Evolutionary conservation across 2,888 invertebrate genomes (phyloP).

Genomic region (Cremastinae sp.): DNA sequence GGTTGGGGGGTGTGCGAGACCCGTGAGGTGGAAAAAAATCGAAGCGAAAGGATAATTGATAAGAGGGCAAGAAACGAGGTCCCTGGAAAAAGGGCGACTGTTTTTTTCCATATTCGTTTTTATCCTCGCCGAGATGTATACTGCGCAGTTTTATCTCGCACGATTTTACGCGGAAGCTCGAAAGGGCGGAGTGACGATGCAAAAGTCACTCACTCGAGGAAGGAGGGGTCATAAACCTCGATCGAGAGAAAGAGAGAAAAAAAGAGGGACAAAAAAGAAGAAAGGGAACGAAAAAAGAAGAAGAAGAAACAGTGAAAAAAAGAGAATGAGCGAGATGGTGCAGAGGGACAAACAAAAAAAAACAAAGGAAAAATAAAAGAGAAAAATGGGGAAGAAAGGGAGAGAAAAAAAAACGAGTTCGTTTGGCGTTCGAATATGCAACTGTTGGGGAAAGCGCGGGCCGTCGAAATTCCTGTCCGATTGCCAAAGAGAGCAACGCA

Average conservation of each 20-base stretch:
- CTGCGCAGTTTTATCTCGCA: neutral
- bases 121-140: neutral
- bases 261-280: slow-evolving; percentile 10
- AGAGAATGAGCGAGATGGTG: slow-evolving; percentile 23
- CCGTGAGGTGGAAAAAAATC: neutral
- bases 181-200: slow-evolving; percentile 1
- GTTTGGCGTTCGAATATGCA: slow-evolving; percentile 48
- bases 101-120: neutral
- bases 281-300: neutral
- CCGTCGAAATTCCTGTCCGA: slow-evolving; percentile 54
- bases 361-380: neutral
- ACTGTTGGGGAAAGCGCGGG: slow-evolving; percentile 58
- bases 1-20: too few species aligned
- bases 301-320: slow-evolving; percentile 14
- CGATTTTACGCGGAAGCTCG: slow-evolving; percentile 16
- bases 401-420: slow-evolving; percentile 17
- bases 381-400: slow-evolving; percentile 14
- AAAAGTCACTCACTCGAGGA: slow-evolving; percentile 35
- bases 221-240: slow-evolving; percentile 58
- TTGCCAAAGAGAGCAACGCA: slow-evolving; percentile 66
- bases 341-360: slow-evolving; percentile 11
- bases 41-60: neutral
- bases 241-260: slow-evolving; percentile 20
- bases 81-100: neutral
- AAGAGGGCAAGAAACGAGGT: too few species aligned